Evolutionary conservation across 2,888 invertebrate species (phyloP).

Genomic region (Andrena flavipes): DNA sequence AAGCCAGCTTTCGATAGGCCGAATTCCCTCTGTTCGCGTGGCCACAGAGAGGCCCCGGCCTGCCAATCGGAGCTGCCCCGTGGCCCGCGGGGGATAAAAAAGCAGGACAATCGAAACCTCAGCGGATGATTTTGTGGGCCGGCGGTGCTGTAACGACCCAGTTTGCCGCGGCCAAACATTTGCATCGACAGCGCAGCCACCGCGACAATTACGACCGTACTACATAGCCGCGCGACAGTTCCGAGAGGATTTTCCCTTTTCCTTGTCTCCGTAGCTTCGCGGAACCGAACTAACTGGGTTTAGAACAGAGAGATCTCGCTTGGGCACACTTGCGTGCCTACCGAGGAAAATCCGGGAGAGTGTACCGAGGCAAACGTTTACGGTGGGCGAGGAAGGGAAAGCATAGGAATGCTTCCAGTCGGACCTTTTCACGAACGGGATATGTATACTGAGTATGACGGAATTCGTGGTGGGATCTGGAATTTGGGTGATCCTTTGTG

Average conservation of each 20-base stretch:
- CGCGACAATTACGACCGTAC: slow-evolving; percentile 24
- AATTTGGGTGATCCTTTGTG: too few species aligned
- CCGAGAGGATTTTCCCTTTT: slow-evolving; percentile 14
- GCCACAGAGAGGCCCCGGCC: neutral
- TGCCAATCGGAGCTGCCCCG: neutral
- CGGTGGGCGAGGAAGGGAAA: too few species aligned
- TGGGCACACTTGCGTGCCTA: neutral
- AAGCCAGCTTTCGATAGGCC: slow-evolving; percentile 32
- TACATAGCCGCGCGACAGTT: slow-evolving; percentile 5
- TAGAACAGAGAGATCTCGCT: slow-evolving; percentile 8
- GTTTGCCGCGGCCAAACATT: slow-evolving; percentile 39
- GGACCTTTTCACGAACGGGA: too few species aligned
- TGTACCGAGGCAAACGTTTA: too few species aligned
- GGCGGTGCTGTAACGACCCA: slow-evolving; percentile 11
- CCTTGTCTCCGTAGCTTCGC: neutral
- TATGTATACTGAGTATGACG: too few species aligned
- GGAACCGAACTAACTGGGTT: slow-evolving; percentile 11
- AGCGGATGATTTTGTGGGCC: neutral
- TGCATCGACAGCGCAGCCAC: slow-evolving; percentile 21
- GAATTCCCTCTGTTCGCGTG: slow-evolving; percentile 31
- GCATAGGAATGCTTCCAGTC: too few species aligned
- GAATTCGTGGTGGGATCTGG: too few species aligned
- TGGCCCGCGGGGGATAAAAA: slow-evolving; percentile 3
- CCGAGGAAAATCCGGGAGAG: too few species aligned
- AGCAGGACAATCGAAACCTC: slow-evolving; percentile 30